Evolutionary conservation across 2,113 vertebrate species (phyloP), one percentile per base, ranked within the genome.

Genomic region (Polypterus senegalus): DNA sequence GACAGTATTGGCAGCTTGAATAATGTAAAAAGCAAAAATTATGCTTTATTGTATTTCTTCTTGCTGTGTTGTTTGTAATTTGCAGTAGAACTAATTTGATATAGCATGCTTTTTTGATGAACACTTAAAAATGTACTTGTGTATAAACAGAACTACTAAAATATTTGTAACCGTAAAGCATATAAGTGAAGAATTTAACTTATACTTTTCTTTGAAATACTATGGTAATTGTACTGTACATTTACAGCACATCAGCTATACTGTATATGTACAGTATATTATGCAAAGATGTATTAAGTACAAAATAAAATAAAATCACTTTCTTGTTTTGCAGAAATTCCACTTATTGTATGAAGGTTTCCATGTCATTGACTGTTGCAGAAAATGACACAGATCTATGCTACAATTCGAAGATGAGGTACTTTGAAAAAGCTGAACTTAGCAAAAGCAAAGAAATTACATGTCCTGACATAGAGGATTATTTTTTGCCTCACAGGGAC

Each of bases 331-430:
- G 46, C 86, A 98, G 96, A 81, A 98, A 98, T 76, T 96, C 94
- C 63, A 95, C 96, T 3, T 98, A 98, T 70, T 98, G 96, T 82
- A 97, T 98, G 94, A 98, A 98, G 81, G 96, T 98, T 71, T 98
- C 96, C 76, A 98, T 98, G 86, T 91, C 93, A 0, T 82, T 98
- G 75, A 91, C 85, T 0, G 94, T 98, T 76, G 92, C 94, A 5
- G 92, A 98, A 83, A 98, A 98, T 61, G 92, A 98, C 77, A 95
- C 92, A 2, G 92, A 92, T 77, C 87, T 96, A 66, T 98, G 96
- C 83, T 98, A 93, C 86, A 98, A 97, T 85, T 93, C 94, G 77
- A 97, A 92, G 75, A 97, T 98, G 94, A 96, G 92, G 76, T 94
- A 92, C 70, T 91, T 89, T 76, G 92, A 98, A 81, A 98, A 97